Percentiles rank a stretch among this genome's conserved stretches.
Evolutionary conservation across 53 echinoderm and acorn worm genomes (phyloP).

Genomic region (Actinopyga echinites): DNA sequence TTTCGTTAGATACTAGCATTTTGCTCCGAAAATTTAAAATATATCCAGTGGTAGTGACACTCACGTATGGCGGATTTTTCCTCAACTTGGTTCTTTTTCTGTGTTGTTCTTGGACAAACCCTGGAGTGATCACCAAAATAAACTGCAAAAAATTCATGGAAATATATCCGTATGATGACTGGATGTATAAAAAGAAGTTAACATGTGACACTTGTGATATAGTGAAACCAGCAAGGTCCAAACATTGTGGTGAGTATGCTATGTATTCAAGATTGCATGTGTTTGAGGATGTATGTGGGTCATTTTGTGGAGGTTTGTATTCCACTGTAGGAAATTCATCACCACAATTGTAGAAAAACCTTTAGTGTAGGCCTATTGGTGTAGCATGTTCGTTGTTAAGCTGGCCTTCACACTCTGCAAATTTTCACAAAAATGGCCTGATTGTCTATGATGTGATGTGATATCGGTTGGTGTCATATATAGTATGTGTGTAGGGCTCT

Average conservation of each 20-base stretch:
- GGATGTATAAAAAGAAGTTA: constrained; percentile 53
- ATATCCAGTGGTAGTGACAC: constrained; percentile 7
- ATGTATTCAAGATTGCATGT: too few species aligned
- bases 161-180: constrained; percentile 61
- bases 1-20: constrained; percentile 1
- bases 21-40: constrained; percentile 33
- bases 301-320: too few species aligned
- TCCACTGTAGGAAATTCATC: too few species aligned
- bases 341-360: too few species aligned
- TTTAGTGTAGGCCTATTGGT: too few species aligned
- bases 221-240: constrained; percentile 86
- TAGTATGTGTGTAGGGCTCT: too few species aligned
- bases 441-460: too few species aligned
- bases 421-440: too few species aligned
- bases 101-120: constrained; percentile 62
- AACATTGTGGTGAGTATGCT: constrained; percentile 80
- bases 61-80: constrained; percentile 55
- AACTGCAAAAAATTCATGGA: constrained; percentile 36
- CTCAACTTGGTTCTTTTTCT: constrained; percentile 62
- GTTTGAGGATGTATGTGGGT: too few species aligned
- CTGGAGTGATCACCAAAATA: constrained; percentile 63
- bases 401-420: too few species aligned
- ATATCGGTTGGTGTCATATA: too few species aligned
- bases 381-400: too few species aligned
- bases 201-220: constrained; percentile 71